Conservation (phyloP, 2,797 vertebrate species). For the Chiloscyllium punctatum region DNA sequence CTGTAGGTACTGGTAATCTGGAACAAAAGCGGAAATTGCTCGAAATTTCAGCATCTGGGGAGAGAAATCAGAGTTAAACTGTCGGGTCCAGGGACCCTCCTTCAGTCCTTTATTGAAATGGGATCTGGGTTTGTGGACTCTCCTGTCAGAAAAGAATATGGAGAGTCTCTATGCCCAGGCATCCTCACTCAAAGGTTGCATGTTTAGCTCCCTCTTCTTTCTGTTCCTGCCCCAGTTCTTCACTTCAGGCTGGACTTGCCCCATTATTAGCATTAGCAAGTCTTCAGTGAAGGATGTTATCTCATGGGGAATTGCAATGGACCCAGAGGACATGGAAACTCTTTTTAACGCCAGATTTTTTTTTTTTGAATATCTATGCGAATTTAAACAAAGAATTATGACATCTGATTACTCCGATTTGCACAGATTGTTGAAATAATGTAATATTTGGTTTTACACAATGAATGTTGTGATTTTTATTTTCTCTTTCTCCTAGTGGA, state of each 20-base stretch:
- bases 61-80: too few species aligned
- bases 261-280: neutral
- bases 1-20: too few species aligned
- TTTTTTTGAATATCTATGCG: neutral
- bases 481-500: conserved; percentile 64
- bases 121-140: too few species aligned
- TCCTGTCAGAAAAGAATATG: too few species aligned
- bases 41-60: too few species aligned
- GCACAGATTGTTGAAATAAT: neutral
- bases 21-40: too few species aligned
- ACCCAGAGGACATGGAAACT: neutral
- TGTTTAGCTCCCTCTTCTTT: too few species aligned
- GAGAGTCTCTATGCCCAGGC: too few species aligned
- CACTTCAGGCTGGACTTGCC: neutral
- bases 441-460: neutral
- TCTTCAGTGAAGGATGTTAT: neutral
- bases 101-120: too few species aligned
- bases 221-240: neutral
- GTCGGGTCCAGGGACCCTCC: too few species aligned
- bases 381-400: neutral
- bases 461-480: neutral
- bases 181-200: too few species aligned
- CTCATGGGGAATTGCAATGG: neutral
- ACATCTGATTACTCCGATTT: neutral
- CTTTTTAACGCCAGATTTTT: neutral